These are phyloP conservation scores for Pluvialis apricaria DNA, from an alignment of 2,113 vertebrate genomes.

Conservation along the genomic window DNA sequence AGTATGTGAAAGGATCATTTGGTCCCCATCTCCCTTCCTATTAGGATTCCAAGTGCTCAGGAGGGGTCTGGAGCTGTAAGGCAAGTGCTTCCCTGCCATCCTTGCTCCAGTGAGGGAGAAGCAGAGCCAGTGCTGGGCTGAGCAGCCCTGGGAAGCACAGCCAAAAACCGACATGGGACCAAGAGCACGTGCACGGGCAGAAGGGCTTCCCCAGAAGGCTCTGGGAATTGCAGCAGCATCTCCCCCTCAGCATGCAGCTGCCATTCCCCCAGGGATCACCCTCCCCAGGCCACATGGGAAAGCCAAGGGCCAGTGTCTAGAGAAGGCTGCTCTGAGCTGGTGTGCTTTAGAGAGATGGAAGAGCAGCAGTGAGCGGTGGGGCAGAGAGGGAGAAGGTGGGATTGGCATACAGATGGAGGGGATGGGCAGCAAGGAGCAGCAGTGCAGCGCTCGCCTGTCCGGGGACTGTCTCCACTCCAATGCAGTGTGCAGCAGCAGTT, in stretches of 20 bases:
- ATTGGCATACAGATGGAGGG: rapidly evolving
- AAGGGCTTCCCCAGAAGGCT: neutral
- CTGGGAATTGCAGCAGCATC: rapidly evolving
- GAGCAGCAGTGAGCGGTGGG: neutral
- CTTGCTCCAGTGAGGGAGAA: neutral
- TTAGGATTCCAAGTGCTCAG: neutral
- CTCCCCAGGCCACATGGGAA: rapidly evolving
- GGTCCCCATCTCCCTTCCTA: neutral
- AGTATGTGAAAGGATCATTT: neutral
- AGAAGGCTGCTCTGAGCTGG: neutral
- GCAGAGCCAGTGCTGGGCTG: neutral
- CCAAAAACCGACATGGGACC: neutral
- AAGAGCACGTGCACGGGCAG: neutral
- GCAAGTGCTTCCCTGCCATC: neutral
- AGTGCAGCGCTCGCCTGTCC: neutral
- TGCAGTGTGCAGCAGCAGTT: neutral
- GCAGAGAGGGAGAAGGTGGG: neutral
- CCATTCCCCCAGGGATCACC: rapidly evolving
- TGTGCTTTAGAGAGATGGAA: neutral
- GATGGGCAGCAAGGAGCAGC: neutral
- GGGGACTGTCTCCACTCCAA: rapidly evolving
- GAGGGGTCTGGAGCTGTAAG: neutral
- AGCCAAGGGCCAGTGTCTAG: neutral
- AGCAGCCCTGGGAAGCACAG: neutral
- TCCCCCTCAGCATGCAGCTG: neutral